These are phyloP conservation scores for Ranitomeya variabilis DNA, from an alignment of 2,113 vertebrate species.

Conservation along the genomic window DNA sequence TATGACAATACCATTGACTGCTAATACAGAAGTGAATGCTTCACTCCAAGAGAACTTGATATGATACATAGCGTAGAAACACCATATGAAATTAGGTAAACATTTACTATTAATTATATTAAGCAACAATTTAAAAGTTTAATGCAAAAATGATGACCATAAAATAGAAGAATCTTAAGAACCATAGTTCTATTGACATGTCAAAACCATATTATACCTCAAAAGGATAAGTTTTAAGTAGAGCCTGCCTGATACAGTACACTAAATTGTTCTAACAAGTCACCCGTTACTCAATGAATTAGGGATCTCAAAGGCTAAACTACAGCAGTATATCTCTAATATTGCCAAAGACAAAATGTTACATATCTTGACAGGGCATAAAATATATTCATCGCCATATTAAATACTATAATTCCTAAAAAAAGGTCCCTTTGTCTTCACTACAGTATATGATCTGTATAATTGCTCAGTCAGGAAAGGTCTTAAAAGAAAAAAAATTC, in stretches of 20 bases:
- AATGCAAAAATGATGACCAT: not conserved
- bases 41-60: not conserved
- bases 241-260: not conserved
- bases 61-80: not conserved
- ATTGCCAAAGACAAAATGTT: constrained; percentile 55
- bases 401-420: constrained; percentile 54
- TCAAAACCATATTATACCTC: not conserved
- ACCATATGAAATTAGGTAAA: not conserved
- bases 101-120: not conserved
- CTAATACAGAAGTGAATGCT: not conserved
- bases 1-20: not conserved
- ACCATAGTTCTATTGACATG: constrained; percentile 19
- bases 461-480: constrained; percentile 41
- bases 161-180: not conserved
- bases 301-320: constrained; percentile 54
- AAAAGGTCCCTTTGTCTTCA: constrained; percentile 37
- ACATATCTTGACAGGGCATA: constrained; percentile 56
- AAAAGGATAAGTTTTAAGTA: constrained; percentile 27
- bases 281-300: constrained; percentile 48
- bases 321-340: constrained; percentile 54
- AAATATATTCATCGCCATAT: constrained; percentile 57
- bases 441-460: constrained; percentile 56
- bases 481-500: constrained; percentile 45
- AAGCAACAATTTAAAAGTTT: not conserved
- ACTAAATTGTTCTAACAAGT: constrained; percentile 43